A percentile compares a stretch with the other conserved stretches of the same genome.
These are phyloP conservation scores for Dione vanillae DNA, from an alignment of 2,888 invertebrate genomes.

Conservation along the genomic window DNA sequence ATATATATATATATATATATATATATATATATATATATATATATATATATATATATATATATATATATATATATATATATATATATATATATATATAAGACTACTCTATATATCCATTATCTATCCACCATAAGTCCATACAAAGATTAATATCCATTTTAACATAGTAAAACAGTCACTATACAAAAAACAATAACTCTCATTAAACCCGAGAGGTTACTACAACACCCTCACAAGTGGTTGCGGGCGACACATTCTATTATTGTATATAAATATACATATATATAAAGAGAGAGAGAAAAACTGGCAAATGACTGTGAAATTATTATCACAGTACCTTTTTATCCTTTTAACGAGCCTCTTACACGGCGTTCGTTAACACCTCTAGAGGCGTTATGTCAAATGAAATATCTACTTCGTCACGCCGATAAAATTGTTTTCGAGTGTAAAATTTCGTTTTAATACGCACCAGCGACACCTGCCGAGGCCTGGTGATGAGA, in stretches of 20 bases:
- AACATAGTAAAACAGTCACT: conserved; percentile 4
- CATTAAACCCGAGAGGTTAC: conserved; percentile 23
- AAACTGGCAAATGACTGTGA: conserved; percentile 29
- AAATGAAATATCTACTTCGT: conserved; percentile 35
- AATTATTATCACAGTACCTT: conserved; percentile 41
- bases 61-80: too few relatives aligned
- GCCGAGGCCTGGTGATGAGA: not conserved
- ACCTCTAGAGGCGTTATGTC: conserved; percentile 38
- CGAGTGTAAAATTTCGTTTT: conserved; percentile 34
- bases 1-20: too few relatives aligned
- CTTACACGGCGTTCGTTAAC: conserved; percentile 43
- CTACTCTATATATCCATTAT: too few relatives aligned
- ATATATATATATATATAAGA: too few relatives aligned
- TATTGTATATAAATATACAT: conserved; percentile 18
- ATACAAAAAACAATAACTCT: conserved; percentile 20
- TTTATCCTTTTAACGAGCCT: conserved; percentile 45
- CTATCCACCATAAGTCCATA: not conserved
- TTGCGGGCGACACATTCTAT: conserved; percentile 25
- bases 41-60: too few relatives aligned
- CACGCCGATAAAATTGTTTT: conserved; percentile 39
- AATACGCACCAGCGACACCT: conserved; percentile 17
- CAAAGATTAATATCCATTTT: conserved; percentile 8
- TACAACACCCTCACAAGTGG: conserved; percentile 2
- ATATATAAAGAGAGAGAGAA: conserved; percentile 1
- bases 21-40: too few relatives aligned